These are phyloP conservation scores for Dipodomys stephensi DNA, from an alignment of 2,113 vertebrate genomes.

Conservation along the genomic window DNA sequence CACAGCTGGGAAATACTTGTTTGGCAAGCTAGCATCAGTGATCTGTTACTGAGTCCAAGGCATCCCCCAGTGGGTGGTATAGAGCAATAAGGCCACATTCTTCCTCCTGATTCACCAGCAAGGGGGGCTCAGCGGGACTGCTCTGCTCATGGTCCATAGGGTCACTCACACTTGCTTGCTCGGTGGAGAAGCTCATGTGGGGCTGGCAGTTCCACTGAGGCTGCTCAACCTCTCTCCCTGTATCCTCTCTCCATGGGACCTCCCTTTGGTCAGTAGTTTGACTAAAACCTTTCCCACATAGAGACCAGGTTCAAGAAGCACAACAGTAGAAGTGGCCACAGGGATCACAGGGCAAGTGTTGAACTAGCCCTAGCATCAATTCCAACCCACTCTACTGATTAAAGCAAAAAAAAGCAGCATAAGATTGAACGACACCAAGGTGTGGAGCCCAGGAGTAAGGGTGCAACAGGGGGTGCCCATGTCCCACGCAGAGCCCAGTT, in stretches of 20 bases:
- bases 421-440: background rate
- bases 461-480: rapidly evolving
- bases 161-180: too few species aligned
- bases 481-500: background rate
- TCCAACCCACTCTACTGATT: background rate
- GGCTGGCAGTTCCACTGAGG: background rate
- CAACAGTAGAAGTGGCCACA: background rate
- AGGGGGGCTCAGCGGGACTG: background rate
- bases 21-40: background rate
- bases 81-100: background rate
- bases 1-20: background rate
- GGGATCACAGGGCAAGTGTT: background rate
- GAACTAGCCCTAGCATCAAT: background rate
- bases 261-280: background rate
- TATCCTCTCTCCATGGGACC: background rate
- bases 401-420: background rate
- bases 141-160: too few species aligned
- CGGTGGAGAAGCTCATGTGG: background rate
- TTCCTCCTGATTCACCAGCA: background rate
- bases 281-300: background rate
- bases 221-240: background rate
- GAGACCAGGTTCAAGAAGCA: background rate
- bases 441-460: too few species aligned
- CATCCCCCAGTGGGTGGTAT: rapidly evolving
- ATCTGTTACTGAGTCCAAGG: background rate